phyloP scores from a whole-genome alignment of 1,140 invertebrate genomes.

The Papilio machaon region DNA sequence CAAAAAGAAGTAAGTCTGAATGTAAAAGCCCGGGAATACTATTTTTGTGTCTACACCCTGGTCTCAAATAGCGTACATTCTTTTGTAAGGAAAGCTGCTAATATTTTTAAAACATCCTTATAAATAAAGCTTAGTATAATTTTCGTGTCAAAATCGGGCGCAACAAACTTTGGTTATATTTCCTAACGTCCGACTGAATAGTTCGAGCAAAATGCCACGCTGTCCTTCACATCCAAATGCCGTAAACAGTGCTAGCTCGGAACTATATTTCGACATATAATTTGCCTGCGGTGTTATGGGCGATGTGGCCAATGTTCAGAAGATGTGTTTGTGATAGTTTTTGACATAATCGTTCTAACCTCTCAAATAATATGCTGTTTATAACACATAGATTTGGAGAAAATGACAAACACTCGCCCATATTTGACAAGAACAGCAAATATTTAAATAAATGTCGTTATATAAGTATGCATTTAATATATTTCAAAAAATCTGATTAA shows the following conservation, averaged over 20 bases:
- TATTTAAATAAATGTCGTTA: background rate
- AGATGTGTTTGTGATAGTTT: background rate
- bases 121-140: background rate
- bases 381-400: background rate
- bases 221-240: slow-evolving; percentile 33
- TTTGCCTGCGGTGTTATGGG: background rate
- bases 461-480: background rate
- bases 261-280: slow-evolving; percentile 10
- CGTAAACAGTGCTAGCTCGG: slow-evolving; percentile 9
- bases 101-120: background rate
- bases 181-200: slow-evolving; percentile 29
- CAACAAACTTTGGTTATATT: slow-evolving; percentile 2
- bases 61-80: too few species aligned
- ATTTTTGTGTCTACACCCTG: too few species aligned
- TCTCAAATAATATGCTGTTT: background rate
- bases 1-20: background rate
- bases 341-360: background rate
- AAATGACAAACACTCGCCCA: background rate
- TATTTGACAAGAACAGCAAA: background rate
- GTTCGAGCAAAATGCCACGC: slow-evolving; percentile 27
- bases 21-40: too few species aligned
- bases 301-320: background rate
- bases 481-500: background rate
- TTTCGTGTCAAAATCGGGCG: background rate
- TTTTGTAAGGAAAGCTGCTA: too few species aligned